These are phyloP conservation scores for Embidobia sp. DNA, from an alignment of 2,888 invertebrate species.

Conservation along the genomic window DNA sequence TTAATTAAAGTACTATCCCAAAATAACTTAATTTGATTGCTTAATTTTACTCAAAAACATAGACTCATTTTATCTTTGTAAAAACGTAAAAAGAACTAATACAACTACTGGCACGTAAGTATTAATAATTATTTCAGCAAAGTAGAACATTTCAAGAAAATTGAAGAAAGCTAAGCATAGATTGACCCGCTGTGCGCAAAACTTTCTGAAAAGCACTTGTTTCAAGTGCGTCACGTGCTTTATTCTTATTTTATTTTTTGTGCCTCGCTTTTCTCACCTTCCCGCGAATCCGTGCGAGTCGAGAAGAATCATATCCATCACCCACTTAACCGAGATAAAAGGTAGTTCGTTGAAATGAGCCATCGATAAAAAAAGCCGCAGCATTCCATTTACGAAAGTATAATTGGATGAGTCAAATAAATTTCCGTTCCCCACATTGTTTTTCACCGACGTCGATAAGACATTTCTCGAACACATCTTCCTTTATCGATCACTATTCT, in stretches of 20 bases:
- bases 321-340: conserved; percentile 74
- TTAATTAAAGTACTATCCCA: no score
- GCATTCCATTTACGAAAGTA: conserved; percentile 73
- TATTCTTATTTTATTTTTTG: conserved; percentile 51
- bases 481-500: neutral
- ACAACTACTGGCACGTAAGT: conserved; percentile 39
- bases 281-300: conserved; percentile 27
- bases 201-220: conserved; percentile 54
- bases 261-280: conserved; percentile 50
- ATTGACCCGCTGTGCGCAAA: conserved; percentile 69
- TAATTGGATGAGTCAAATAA: conserved; percentile 73
- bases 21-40: no score
- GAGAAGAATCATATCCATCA: conserved; percentile 71
- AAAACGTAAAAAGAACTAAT: no score
- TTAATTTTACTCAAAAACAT: no score
- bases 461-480: conserved; percentile 25
- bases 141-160: conserved; percentile 57
- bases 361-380: conserved; percentile 70
- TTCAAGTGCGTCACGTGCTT: conserved; percentile 56
- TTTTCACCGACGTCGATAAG: conserved; percentile 36
- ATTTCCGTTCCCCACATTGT: conserved; percentile 63
- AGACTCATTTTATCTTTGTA: no score
- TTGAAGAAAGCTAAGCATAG: conserved; percentile 65
- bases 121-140: conserved; percentile 52
- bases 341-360: conserved; percentile 69